Evolutionary conservation across 2,888 invertebrate genomes (phyloP).

Genomic region (Drosophila basisetae): DNA sequence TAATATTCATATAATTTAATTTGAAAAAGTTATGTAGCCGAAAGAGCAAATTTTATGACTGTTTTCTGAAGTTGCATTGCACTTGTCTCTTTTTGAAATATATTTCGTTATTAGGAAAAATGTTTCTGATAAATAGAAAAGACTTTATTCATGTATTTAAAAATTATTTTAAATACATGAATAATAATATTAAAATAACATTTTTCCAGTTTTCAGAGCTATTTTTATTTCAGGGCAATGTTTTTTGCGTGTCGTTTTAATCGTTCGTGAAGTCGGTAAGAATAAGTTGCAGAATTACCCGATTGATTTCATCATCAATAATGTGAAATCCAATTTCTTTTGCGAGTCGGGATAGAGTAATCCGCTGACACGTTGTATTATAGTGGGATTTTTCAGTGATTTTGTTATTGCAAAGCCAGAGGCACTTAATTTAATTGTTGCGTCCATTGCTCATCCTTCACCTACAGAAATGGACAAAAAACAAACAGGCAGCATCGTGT

Average conservation of each 20-base stretch:
- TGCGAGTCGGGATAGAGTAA: neutral
- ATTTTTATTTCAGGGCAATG: neutral
- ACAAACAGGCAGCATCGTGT: conserved; percentile 50
- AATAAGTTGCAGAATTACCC: neutral
- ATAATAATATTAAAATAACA: neutral
- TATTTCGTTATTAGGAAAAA: neutral
- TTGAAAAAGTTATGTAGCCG: neutral
- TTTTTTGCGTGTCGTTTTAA: neutral
- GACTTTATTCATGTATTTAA: neutral
- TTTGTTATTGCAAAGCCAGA: conserved; percentile 16
- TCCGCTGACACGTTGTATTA: conserved; percentile 5
- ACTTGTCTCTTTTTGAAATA: neutral
- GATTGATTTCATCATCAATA: neutral
- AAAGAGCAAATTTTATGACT: neutral
- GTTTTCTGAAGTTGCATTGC: neutral
- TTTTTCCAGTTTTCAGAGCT: neutral
- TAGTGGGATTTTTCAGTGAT: conserved; percentile 1
- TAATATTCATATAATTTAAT: neutral
- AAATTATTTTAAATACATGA: neutral
- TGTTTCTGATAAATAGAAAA: neutral
- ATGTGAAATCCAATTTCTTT: neutral
- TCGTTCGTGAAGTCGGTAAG: neutral
- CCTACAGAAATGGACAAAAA: conserved; percentile 2
- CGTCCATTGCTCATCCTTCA: conserved; percentile 9
- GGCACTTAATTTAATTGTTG: conserved; percentile 49